A percentile compares a stretch with the other conserved stretches of the same genome.
These are phyloP conservation scores for Sericinus montela DNA, from an alignment of 2,888 invertebrate genomes.

Conservation along the genomic window DNA sequence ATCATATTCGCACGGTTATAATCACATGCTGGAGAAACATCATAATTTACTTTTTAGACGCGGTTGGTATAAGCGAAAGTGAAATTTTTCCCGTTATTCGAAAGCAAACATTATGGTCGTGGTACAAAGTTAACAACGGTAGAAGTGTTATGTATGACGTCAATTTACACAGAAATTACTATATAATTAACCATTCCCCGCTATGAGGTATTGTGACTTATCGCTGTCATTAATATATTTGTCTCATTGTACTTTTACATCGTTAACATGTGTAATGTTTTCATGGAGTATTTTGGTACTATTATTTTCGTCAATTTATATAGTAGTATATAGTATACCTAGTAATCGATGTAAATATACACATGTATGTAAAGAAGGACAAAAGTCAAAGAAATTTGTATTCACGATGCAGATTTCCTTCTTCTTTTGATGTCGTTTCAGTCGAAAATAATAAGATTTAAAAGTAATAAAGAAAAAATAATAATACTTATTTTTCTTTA, in stretches of 20 bases:
- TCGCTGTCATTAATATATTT: background rate
- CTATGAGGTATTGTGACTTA: background rate
- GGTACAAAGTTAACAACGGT: background rate
- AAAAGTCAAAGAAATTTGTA: no score
- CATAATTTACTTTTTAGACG: background rate
- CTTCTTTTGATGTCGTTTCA: no score
- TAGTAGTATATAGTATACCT: no score
- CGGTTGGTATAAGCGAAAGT: slow-evolving; percentile 44
- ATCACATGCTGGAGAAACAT: background rate
- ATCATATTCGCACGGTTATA: background rate
- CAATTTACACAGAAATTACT: slow-evolving; percentile 4
- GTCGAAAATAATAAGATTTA: no score
- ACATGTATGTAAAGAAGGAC: no score
- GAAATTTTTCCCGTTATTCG: slow-evolving; percentile 43
- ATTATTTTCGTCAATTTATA: no score
- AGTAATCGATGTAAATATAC: no score
- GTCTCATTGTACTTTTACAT: background rate
- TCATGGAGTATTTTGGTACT: background rate
- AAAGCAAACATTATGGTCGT: slow-evolving; percentile 38
- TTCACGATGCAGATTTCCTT: no score
- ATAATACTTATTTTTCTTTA: no score
- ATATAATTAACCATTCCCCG: background rate
- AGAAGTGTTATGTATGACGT: background rate
- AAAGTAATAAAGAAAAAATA: no score
- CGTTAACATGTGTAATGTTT: no score